Evolutionary conservation across 2,113 vertebrate species (phyloP), one percentile per base, ranked within the genome.

Genomic region (Colinus virginianus): DNA sequence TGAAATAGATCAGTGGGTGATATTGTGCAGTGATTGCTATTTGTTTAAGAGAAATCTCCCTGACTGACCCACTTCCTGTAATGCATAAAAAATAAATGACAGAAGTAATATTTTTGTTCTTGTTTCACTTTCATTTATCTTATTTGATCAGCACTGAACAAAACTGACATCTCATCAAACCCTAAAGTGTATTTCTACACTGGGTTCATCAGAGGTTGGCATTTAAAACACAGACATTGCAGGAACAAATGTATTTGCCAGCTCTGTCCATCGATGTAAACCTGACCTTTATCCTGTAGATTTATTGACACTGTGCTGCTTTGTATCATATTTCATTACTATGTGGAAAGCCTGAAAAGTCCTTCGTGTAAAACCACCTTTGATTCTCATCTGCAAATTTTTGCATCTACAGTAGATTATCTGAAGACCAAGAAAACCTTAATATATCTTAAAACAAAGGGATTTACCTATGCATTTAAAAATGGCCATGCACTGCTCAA

Each of bases 81-180:
- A 96, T 90, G 91, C 94, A 97, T 93, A 90, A 96, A 92, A 94
- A 93, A 82, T 96, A 96, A 97, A 96, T 87, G 97, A 97, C 97
- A 98, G 95, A 96, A 96, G 96, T 97, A 96, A 97, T 97, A 97
- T 97, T 97, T 98, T 97, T 97, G 96, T 96, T 98, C 97, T 96
- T 97, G 97, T 97, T 98, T 97, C 97, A 90, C 96, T 98, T 97
- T 96, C 97, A 97, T 98, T 98, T 97, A 97, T 98, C 97, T 96
- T 97, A 97, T 98, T 98, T 98, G 98, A 98, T 98, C 98, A 98
- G 95, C 81, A 78, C 96, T 97, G 97, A 98, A 96, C 95, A 96
- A 96, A 98, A 97, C 93, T 98, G 98, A 98, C 98, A 98, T 97
- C 98, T 98, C 98, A 98, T 98, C 98, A 98, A 97, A 97, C 87